Evolutionary conservation across 2,888 invertebrate genomes (phyloP), one percentile per base, ranked within the genome.

Genomic region (Hedychridium roseum): DNA sequence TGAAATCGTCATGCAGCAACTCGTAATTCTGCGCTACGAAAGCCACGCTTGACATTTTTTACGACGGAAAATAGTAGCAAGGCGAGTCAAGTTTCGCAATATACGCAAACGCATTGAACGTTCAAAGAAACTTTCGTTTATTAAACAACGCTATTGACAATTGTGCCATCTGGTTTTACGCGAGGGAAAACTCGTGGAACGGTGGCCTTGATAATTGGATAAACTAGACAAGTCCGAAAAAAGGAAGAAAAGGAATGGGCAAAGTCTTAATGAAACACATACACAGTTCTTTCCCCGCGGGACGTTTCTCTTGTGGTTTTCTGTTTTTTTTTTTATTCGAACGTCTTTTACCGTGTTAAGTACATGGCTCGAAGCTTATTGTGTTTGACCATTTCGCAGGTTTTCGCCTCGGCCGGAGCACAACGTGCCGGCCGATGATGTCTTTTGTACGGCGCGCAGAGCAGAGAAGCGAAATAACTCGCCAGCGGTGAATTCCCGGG

Each of bases 311-410:
- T 28, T 28, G 9, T 28, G 9, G 9, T 28, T 28, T 28, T 3
- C 12, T 15, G 27, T 37, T 14, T 37, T 26, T 12, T 15, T 48
- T 60, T 51, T 58, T 58, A 55, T 61, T 61, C 55, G 55, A 62
- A 62, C 47, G 55, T 50, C 53, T 43, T 50, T 51, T 43, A 50
- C 52, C 46, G 40, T 47, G 28, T 58, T 57, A 54, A 57, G 56
- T 65, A 64, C 66, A 66, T 57, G 60, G 52, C 57, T 54, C 54
- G 47, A 55, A 64, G 66, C 61, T 58, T 53, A 56, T 45, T 55
- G 48, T 50, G 54, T 60, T 46, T 46, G 60, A 60, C 58, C 61
- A 58, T 56, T 50, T 51, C 55, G 54, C 47, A 56, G 52, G 32
- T 40, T 54, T 46, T 50, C 44, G 40, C 28, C 45, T 42, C 46